Base-by-base conservation (phyloP, 2,113 vertebrate genomes). In the Amphiprion percula region DNA sequence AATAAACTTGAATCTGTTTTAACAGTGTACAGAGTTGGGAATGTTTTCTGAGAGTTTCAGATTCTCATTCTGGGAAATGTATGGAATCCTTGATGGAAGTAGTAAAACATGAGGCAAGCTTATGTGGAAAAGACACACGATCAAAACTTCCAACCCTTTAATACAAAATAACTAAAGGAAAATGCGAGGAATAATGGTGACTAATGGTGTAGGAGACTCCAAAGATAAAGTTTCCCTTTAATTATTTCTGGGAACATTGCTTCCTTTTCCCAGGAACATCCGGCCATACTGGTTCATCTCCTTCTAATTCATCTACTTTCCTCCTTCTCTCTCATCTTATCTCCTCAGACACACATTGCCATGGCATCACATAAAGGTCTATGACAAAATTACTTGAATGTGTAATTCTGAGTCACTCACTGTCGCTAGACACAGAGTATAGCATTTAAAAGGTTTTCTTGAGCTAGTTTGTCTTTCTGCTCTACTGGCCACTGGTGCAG, bases 381-480 rank as follows among this genome's bases (percentile, higher is more conserved):
- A 63, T 50, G n/a, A 74, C 63, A 66, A 82, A 74, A 19, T 2
- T 46, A 67, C 41, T 49, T 30, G n/a, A 46, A 60, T 23, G 26
- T 67, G 10, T 74, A 16, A 53, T 49, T 72, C 44, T 67, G 71
- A 79, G 37, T 75, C 75, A 66, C 60, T 15, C 46, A 23, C 21
- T 63, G 52, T 59, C 47, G 7, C 11, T 33, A 16, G 4, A 1
- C 79, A 49, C 46, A 61, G 10, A 33, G n/a, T 66, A 9, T 19
- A 58, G 53, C 30, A 39, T 68, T 50, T 69, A 17, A 71, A 75
- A 61, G 47, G 28, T n/a, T 52, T 59, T 28, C 39, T 63, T 12
- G 44, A 12, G 47, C 19, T 62, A 62, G 80, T 73, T 78, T 17
- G 47, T 65, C 76, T 77, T 74, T 65, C 60, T 5, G 12, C 26